Conservation (phyloP, 2,113 vertebrate species). For the Aphelocoma coerulescens region DNA sequence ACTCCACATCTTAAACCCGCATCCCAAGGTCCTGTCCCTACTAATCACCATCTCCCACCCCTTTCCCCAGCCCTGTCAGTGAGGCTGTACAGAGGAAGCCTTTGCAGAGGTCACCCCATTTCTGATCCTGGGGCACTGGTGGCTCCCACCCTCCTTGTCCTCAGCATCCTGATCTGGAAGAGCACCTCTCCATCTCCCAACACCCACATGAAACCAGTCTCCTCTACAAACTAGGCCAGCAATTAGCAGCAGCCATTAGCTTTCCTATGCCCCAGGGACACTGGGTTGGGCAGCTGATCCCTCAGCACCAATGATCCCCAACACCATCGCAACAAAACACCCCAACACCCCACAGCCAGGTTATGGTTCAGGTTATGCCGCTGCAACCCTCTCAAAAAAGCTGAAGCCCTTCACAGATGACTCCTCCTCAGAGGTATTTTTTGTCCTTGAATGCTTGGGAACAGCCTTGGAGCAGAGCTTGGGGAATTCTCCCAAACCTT, state of each 20-base stretch:
- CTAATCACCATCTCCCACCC: not conserved
- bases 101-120: not conserved
- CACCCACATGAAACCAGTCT: not conserved
- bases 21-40: not conserved
- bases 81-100: not conserved
- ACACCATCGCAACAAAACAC: not conserved
- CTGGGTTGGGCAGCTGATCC: not conserved
- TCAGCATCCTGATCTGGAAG: not conserved
- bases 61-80: not conserved
- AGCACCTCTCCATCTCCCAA: not conserved
- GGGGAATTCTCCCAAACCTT: constrained; percentile 53
- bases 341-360: not conserved
- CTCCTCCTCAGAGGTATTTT: not conserved
- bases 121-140: not conserved
- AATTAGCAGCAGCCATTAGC: constrained; percentile 32
- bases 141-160: not conserved
- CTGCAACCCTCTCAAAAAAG: not conserved
- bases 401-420: not conserved
- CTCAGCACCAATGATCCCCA: accelerated
- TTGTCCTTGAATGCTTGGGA: constrained; percentile 2
- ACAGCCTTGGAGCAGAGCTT: not conserved
- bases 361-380: accelerated
- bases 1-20: not conserved
- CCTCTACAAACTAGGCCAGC: constrained; percentile 26
- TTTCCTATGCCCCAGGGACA: not conserved